Percentiles rank a stretch among this genome's conserved stretches.
Evolutionary conservation across 2,888 invertebrate species (phyloP).

Genomic region (Syritta pipiens): DNA sequence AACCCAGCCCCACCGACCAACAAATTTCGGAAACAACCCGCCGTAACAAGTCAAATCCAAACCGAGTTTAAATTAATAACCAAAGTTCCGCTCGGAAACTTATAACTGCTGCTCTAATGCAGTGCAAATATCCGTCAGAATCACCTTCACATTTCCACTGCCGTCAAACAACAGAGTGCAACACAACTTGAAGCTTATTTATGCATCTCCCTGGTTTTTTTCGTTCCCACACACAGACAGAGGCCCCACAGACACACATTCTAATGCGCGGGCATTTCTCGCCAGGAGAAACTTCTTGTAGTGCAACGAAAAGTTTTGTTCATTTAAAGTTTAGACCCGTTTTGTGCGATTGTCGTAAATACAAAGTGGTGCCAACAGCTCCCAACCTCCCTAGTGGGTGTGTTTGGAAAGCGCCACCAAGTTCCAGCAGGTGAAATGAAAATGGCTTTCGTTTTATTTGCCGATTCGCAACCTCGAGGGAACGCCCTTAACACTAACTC

Average conservation of each 20-base stretch:
- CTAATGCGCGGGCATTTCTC: conserved; percentile 11
- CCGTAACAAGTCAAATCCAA: conserved; percentile 53
- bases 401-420: background rate
- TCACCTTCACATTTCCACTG: conserved; percentile 49
- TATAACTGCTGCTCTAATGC: conserved; percentile 26
- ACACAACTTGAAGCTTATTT: conserved; percentile 45
- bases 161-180: conserved; percentile 51
- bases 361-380: conserved; percentile 59
- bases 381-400: background rate
- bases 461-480: conserved; percentile 26
- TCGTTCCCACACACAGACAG: conserved; percentile 41
- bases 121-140: conserved; percentile 62
- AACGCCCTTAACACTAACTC: conserved; percentile 20
- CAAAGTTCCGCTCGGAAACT: conserved; percentile 34
- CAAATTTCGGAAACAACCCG: conserved; percentile 26
- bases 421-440: conserved; percentile 42
- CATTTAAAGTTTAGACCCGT: conserved; percentile 67
- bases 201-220: conserved; percentile 65
- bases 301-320: conserved; percentile 63
- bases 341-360: conserved; percentile 67
- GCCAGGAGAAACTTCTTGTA: conserved; percentile 40
- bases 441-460: conserved; percentile 24
- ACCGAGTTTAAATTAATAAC: conserved; percentile 64
- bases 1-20: no score
- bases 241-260: conserved; percentile 2